Percentiles rank a stretch among this genome's conserved stretches.
These are phyloP conservation scores for Pseudococcus longispinus DNA, from an alignment of 2,888 invertebrate genomes.

Conservation along the genomic window DNA sequence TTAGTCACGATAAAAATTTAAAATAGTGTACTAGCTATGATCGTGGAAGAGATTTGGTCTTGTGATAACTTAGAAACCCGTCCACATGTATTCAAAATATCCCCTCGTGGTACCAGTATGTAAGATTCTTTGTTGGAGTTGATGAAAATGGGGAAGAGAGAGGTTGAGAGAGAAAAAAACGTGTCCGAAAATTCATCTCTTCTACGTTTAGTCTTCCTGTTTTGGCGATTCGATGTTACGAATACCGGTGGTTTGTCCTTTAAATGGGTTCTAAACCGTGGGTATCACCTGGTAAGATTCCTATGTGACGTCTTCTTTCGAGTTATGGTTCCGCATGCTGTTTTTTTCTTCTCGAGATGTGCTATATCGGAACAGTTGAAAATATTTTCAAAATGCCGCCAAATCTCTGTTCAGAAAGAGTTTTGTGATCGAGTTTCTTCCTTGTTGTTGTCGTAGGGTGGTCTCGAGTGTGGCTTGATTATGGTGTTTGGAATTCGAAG, in stretches of 20 bases:
- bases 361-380: background rate
- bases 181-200: background rate
- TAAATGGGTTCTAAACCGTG: background rate
- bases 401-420: background rate
- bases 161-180: background rate
- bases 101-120: background rate
- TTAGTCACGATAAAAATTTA: background rate
- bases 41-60: background rate
- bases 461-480: background rate
- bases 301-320: background rate
- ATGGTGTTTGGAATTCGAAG: background rate
- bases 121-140: background rate
- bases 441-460: background rate
- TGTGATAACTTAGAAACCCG: background rate
- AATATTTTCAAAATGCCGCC: background rate
- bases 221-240: background rate
- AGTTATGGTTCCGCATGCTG: background rate
- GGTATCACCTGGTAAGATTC: background rate
- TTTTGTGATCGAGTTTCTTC: background rate
- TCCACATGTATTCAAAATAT: background rate
- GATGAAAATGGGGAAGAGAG: background rate
- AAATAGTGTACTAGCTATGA: background rate
- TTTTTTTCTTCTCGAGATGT: background rate
- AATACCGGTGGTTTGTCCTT: constrained; percentile 17
- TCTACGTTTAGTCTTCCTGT: background rate